These are phyloP conservation scores for Ara ararauna DNA, from an alignment of 2,797 vertebrate species.

Conservation along the genomic window DNA sequence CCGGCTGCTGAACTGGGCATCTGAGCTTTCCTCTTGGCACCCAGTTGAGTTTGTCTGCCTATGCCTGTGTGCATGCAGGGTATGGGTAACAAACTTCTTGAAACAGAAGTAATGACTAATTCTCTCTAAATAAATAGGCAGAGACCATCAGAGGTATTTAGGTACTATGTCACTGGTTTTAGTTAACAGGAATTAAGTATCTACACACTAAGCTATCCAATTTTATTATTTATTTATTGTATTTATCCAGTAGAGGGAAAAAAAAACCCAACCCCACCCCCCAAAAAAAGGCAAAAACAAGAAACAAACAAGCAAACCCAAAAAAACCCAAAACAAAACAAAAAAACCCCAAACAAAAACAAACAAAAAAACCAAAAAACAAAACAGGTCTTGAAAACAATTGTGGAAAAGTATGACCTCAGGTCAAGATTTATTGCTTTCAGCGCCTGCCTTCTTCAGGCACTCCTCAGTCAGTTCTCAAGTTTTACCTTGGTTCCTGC, in stretches of 20 bases:
- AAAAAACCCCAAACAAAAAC: too few species aligned
- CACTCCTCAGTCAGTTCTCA: background rate
- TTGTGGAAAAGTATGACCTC: background rate
- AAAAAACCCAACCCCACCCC: accelerated
- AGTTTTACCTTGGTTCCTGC: background rate
- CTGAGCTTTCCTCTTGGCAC: background rate
- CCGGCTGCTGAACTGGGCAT: accelerated
- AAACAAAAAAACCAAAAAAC: too few species aligned
- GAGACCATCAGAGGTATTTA: background rate
- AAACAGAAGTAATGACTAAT: background rate
- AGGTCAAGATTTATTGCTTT: background rate
- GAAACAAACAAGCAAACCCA: too few species aligned
- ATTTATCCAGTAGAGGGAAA: background rate
- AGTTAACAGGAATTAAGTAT: background rate
- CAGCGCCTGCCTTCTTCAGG: background rate
- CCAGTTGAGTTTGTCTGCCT: background rate
- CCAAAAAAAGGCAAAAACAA: background rate
- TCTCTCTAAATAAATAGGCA: background rate
- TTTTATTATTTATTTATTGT: background rate
- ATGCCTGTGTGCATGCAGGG: background rate
- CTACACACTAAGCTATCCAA: background rate
- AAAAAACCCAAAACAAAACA: too few species aligned
- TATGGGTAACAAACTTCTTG: background rate
- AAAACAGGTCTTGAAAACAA: background rate
- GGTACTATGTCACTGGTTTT: background rate